Evolutionary conservation across 2,797 vertebrate species (phyloP), one percentile per base, ranked within the genome.

Genomic region (Strix occidentalis): DNA sequence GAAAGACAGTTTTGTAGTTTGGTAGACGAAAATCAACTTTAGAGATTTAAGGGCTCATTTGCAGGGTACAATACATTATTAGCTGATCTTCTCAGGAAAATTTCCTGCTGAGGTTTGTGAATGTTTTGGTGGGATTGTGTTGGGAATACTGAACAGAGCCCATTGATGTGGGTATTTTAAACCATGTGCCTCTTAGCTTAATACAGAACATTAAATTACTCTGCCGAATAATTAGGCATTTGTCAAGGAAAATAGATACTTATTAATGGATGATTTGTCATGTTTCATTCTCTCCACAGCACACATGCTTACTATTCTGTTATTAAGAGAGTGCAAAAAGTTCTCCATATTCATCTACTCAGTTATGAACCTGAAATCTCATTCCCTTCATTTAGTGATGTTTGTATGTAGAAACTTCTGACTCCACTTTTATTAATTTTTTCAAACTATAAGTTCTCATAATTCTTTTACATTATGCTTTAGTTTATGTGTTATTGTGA

Each of bases 171-270:
- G 37, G 35, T 81, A 71, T 92, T 91, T 95, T 76, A 89, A 93
- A 84, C 87, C 10, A 0, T 76, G 66, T 68, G 66, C 68, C 41
- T 92, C 92, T 93, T 51, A 78, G 68, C 86, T 93, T 94, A 92
- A 94, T 60, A 93, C 37, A 92, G 81, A 95, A 91, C 71, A 77
- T 87, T 84, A 87, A 90, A 92, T 96, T 90, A 89, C 51, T 90
- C 74, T 91, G 41, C 84, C 92, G 76, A 91, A 91, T 81, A 84
- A 93, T 93, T 87, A 91, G 77, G 51, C 37, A 92, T 91, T 94
- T 96, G 35, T 89, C 58, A 93, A 84, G 60, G 68, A 93, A 93
- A 93, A 87, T 31, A 64, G 82, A 63, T 75, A 90, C 28, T 90
- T 92, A 90, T 77, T 94, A 96, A 92, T 92, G 64, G 68, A 48